Base-by-base conservation (phyloP, 2,888 invertebrate genomes). In the Coelopa pilipes region DNA sequence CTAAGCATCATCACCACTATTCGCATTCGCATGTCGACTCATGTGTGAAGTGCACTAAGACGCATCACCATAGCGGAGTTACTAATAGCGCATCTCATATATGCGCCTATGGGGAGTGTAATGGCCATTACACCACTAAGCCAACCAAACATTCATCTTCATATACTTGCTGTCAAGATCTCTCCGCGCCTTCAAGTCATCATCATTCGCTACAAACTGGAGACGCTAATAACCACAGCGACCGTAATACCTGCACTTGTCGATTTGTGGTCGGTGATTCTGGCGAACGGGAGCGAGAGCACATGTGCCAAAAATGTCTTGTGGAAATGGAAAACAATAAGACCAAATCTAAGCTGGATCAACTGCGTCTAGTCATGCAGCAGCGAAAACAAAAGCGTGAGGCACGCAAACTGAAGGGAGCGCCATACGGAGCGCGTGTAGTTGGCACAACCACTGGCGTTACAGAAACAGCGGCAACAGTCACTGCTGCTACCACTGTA, bases 361-460 rank as follows among this genome's bases (percentile, higher is more conserved):
- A 95, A 78, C 89, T 97, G 71, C 92, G 96, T 79, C 90, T 95
- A 79, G 95, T 96, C 74, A 94, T 97, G 95, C 96, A 96, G 81
- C 95, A 97, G 86, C 91, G 95, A 81, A 93, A 96, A 78, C 93
- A 95, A 78, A 90, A 95, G 76, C 91, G 96, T 70, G 93, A 95
- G 82, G 94, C 93, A 60, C 90, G 94, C 73, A 92, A 92, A 85
- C 88, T 92, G 76, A 92, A 92, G 83, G 90, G 90, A 2, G 87
- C 91, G 67, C 94, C 94, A 11, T 94, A 94, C 81, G 84, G 82
- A 65, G 82, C 82, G 0, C 79, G 79, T 60, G 80, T 80, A 21
- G 76, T 81, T 0, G 77, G 78, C 55, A 77, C 79, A 1, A 80
- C 80, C 46, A 76, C 77, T 17, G 57, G 47, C 15, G 57, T 57